Evolutionary conservation across 1,140 invertebrate genomes (phyloP), one percentile per base, ranked within the genome.

Genomic region (Caenorhabditis briggsae): DNA sequence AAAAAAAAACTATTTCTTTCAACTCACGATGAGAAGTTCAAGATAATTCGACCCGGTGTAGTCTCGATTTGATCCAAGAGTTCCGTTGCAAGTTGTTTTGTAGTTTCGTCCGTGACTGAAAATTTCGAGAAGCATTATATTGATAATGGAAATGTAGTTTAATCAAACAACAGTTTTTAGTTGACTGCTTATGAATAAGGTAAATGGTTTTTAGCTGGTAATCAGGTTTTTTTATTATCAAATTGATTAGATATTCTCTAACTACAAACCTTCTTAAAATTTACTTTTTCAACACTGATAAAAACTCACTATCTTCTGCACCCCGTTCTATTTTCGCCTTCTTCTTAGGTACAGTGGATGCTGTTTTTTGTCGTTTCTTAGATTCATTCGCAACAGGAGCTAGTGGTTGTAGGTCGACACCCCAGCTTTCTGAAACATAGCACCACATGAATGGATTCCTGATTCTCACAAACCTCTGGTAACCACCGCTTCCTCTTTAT

Each of bases 51-150:
- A 23, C 70, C 70, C 9, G 70, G 70, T 6, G 46, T 78, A 14
- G 48, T n/a, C 23, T 14, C 33, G 41, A 78, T 78, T 23, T 78
- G 70, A 78, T 78, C 70, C n/a, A 78, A n/a, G 8, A 78, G 70
- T 23, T 78, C 11, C 18, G 12, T 78, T 23, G 46, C 70, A n/a
- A n/a, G n/a, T 50, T 78, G 12, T 50, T 41, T 50, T 0, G 70
- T 20, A 16, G 18, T 78, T 12, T 50, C 70, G n/a, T 78, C 46
- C 5, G n/a, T 50, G 14, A 78, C 70, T 78, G 20, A 25, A 78
- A 61, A 33, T 3, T 61, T 53, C 11, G 9, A 53, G 11, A 53
- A 53, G 6, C 33, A 33, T 33, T 33, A 33, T 1, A 33, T 33
- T 33, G 33, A 33, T 33, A 33, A 33, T 33, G 33, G 33, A 33